A percentile compares a stretch with the other conserved stretches of the same genome.
These are phyloP conservation scores for Caenorhabditis sp. DNA, from an alignment of 2,888 invertebrate species.

Conservation along the genomic window DNA sequence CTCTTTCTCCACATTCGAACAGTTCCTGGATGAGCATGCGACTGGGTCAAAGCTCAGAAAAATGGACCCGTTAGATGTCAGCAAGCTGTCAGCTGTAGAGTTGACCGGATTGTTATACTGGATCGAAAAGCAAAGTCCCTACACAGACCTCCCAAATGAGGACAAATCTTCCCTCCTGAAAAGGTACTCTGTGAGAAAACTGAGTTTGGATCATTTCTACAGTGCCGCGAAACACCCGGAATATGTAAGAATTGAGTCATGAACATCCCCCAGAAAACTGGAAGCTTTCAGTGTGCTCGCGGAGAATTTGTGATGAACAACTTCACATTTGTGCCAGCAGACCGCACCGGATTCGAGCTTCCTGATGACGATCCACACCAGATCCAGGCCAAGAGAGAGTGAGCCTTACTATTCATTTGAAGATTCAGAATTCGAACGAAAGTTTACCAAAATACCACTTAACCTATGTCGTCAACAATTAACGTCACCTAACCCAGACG, in stretches of 20 bases:
- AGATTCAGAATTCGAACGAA: not conserved
- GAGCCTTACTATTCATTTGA: slow-evolving; percentile 27
- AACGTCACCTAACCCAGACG: slow-evolving; percentile 62
- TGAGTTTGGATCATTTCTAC: slow-evolving; percentile 81
- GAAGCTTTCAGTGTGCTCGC: slow-evolving; percentile 60
- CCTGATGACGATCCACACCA: slow-evolving; percentile 76
- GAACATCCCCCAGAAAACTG: not conserved
- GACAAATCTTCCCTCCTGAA: slow-evolving; percentile 74
- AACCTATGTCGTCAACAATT: slow-evolving; percentile 62
- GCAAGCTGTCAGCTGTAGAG: slow-evolving; percentile 77
- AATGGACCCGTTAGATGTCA: slow-evolving; percentile 79
- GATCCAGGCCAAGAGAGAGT: slow-evolving; percentile 72
- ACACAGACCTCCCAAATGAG: slow-evolving; percentile 63
- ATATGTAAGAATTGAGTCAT: slow-evolving; percentile 47
- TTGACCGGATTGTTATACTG: slow-evolving; percentile 80
- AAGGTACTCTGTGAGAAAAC: slow-evolving; percentile 79
- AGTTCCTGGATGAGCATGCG: slow-evolving; percentile 71
- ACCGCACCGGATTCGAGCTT: slow-evolving; percentile 80
- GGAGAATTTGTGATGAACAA: slow-evolving; percentile 81
- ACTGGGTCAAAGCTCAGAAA: slow-evolving; percentile 65
- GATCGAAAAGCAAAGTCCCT: slow-evolving; percentile 80
- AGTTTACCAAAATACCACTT: slow-evolving; percentile 27
- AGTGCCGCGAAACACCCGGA: slow-evolving; percentile 77
- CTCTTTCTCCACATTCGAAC: slow-evolving; percentile 72
- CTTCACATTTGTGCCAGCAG: slow-evolving; percentile 79